phyloP scores from a whole-genome alignment of 2,113 vertebrate genomes.

The Hippocampus comes region DNA sequence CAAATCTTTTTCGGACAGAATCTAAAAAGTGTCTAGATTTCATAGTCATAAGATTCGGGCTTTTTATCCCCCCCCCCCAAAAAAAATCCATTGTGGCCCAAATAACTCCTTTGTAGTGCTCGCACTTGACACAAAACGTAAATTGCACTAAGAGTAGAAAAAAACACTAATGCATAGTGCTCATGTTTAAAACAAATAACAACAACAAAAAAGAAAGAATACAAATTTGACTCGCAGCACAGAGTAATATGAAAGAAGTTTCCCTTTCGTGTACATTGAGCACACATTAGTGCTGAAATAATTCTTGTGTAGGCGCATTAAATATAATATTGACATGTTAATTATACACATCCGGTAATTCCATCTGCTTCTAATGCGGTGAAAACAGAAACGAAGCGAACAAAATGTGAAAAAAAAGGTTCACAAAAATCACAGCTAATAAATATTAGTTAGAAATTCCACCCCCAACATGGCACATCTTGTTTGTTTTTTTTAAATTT shows the following conservation, averaged over 20 bases:
- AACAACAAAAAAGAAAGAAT: neutral
- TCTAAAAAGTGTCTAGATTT: neutral
- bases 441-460: conserved; percentile 7
- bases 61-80: neutral
- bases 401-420: conserved; percentile 25
- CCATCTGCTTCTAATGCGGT: conserved; percentile 17
- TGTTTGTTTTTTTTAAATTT: neutral
- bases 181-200: conserved; percentile 51
- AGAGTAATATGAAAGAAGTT: conserved; percentile 53
- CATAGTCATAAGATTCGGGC: neutral
- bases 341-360: conserved; percentile 26
- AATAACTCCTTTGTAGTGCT: conserved; percentile 9
- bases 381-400: conserved; percentile 8
- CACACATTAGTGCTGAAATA: conserved; percentile 47
- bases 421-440: conserved; percentile 12
- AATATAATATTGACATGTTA: conserved; percentile 19
- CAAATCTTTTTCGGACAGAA: too few species aligned
- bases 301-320: conserved; percentile 48
- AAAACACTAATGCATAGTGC: conserved; percentile 73
- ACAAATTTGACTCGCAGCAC: conserved; percentile 19
- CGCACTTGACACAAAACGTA: neutral
- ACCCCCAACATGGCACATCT: conserved; percentile 30
- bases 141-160: conserved; percentile 54
- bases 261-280: conserved; percentile 50
- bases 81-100: neutral